phyloP scores from a whole-genome alignment of 1,140 invertebrate species.

The Tetramorium simillimum region DNA sequence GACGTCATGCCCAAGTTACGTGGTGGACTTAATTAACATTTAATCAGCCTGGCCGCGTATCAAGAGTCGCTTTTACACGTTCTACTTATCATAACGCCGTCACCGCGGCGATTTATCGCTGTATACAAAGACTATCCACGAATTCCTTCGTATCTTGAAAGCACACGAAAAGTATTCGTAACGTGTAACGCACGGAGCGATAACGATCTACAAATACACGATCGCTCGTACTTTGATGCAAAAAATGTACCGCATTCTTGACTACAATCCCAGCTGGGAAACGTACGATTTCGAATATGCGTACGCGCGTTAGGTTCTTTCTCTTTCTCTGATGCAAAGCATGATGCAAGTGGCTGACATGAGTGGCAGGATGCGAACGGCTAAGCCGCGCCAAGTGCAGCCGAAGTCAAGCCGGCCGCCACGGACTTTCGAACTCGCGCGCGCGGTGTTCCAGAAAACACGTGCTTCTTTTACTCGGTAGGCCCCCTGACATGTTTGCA shows the following conservation, averaged over 20 bases:
- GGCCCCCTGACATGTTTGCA: constrained; percentile 64
- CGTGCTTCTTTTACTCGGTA: constrained; percentile 62
- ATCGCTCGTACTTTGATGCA: not conserved
- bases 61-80: not conserved
- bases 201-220: not conserved
- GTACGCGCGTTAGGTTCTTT: not conserved
- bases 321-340: not conserved
- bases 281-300: not conserved
- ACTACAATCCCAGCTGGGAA: not conserved
- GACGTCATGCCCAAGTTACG: not conserved
- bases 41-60: constrained; percentile 14
- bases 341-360: constrained; percentile 37
- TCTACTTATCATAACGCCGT: not conserved
- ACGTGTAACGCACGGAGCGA: not conserved
- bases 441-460: constrained; percentile 61
- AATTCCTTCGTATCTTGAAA: constrained; percentile 1
- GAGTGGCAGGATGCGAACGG: constrained; percentile 7
- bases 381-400: constrained; percentile 17
- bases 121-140: not conserved
- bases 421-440: constrained; percentile 34
- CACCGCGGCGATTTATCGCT: not conserved
- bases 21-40: constrained; percentile 29
- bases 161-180: not conserved
- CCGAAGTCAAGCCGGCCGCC: not conserved
- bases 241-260: not conserved